phyloP scores from a whole-genome alignment of 2,888 invertebrate species.

The Seladonia tumulorum region DNA sequence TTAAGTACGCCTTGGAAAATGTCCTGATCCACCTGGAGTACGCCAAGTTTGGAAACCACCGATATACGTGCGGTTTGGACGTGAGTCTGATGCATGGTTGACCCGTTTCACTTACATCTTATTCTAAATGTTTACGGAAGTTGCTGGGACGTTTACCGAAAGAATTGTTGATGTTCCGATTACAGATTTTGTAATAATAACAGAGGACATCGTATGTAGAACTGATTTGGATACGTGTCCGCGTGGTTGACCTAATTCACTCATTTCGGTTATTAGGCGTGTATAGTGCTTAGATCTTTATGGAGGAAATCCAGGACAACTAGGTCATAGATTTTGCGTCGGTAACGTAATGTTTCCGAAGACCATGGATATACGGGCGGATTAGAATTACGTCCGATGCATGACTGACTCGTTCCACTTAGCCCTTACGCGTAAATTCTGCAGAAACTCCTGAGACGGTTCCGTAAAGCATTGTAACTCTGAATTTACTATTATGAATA shows the following conservation, averaged over 20 bases:
- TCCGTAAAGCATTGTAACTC: background rate
- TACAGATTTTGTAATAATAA: background rate
- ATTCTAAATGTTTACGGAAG: background rate
- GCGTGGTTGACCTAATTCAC: background rate
- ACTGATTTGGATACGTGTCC: background rate
- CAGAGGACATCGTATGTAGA: too few species aligned
- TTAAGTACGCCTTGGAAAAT: background rate
- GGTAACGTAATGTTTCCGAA: background rate
- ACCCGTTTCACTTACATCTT: background rate
- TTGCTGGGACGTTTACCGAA: too few species aligned
- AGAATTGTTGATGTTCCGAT: background rate
- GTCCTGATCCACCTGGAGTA: background rate
- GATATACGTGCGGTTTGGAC: background rate
- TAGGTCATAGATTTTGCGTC: background rate
- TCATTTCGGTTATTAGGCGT: background rate
- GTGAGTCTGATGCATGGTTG: background rate
- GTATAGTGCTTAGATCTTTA: background rate
- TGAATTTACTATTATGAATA: background rate
- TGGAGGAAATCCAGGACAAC: background rate
- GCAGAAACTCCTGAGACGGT: background rate
- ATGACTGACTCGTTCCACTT: background rate
- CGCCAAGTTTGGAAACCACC: background rate
- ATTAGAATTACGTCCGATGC: background rate
- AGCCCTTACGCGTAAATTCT: background rate
- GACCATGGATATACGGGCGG: background rate